Evolutionary conservation across 1,140 invertebrate species (phyloP), one percentile per base, ranked within the genome.

Genomic region (Grapholita molesta): DNA sequence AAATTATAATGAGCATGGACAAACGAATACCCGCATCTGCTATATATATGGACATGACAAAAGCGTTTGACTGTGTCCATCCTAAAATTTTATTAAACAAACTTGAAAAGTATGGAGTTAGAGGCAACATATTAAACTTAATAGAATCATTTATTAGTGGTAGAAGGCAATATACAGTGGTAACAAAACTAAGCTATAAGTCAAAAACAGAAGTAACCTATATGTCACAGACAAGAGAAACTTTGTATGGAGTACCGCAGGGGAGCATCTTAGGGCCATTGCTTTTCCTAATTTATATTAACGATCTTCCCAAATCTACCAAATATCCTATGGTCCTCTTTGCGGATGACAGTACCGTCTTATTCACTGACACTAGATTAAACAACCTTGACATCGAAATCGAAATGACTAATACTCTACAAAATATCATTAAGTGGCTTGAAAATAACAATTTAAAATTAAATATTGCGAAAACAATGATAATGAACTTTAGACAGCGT

Each of bases 1-100:
- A 18, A 12, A 11, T 42, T 1, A 3, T 23, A 1, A 4, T 24
- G 2, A 35, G 21, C 8, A n/a, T 68, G 53, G 55, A 68, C 25
- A 64, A 38, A 5, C 21, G 33, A 0, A 61, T 35, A 25, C 32
- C 52, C 2, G 8, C 5, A 8, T 8, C 6, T 18, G 21, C 67
- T n/a, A 42, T 68, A 11, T 68, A 35, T 33, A 38, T 35, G 30
- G 67, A 68, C 6, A 35, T 68, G 52, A 57, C 52, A 3, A 57
- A 68, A 35, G 67, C 67, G 0, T 68, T 68, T 57, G 67, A 68
- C 25, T 30, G 48, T 35, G 67, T 68, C 6, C 28, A 57, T 18
- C 67, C 53, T 24, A n/a, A 38, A 4, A 23, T 57, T 6, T 21
- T 68, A 18, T 11, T 57, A 21, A 25, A 57, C 5, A 68, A 68